phyloP scores from a whole-genome alignment of 1,140 invertebrate genomes.

The Drosophila repletoides region DNA sequence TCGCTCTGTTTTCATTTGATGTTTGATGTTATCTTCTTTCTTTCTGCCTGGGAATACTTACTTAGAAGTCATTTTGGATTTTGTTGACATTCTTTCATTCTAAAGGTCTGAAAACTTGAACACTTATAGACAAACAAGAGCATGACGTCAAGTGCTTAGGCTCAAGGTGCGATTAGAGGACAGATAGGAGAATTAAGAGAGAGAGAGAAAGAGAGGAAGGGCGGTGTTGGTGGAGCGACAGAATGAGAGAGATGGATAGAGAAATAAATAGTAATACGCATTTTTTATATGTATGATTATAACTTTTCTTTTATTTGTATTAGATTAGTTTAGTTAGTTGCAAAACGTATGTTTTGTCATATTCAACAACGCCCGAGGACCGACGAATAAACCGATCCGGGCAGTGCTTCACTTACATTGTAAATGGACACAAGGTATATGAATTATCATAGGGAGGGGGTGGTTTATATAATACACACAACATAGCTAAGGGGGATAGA shows the following conservation, averaged over 20 bases:
- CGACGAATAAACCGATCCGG: background rate
- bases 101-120: too few relatives aligned
- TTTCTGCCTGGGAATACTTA: too few relatives aligned
- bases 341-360: constrained; percentile 55
- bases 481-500: constrained; percentile 7
- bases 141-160: background rate
- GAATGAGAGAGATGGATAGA: background rate
- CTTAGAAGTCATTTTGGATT: too few relatives aligned
- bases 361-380: constrained; percentile 49
- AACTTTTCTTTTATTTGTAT: constrained; percentile 37
- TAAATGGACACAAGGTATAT: constrained; percentile 44
- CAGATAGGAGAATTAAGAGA: too few relatives aligned
- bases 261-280: background rate
- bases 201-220: background rate
- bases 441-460: constrained; percentile 1
- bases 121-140: too few relatives aligned
- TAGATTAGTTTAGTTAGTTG: constrained; percentile 44
- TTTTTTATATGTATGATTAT: constrained; percentile 16
- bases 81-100: too few relatives aligned
- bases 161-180: background rate
- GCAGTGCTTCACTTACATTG: constrained; percentile 35
- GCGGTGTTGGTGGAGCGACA: too few relatives aligned
- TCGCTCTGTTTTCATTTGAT: too few relatives aligned
- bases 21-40: too few relatives aligned
- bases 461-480: constrained; percentile 57